Evolutionary conservation across 2,113 vertebrate species (phyloP).

Genomic region (Plestiodon gilberti): DNA sequence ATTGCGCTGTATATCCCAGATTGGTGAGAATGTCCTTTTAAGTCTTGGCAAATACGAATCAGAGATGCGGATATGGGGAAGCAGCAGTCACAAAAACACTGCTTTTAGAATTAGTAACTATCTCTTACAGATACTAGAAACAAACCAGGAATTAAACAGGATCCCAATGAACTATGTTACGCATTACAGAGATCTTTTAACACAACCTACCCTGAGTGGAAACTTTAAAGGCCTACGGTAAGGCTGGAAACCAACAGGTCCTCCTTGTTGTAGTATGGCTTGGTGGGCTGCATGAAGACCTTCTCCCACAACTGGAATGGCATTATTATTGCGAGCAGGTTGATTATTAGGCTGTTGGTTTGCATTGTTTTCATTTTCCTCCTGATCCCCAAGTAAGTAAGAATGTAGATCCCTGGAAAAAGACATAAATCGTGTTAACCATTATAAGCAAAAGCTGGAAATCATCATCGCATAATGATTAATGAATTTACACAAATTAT

Average conservation of each 20-base stretch:
- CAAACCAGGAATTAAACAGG: neutral
- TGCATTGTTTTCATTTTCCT: conserved; percentile 90
- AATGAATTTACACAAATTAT: neutral
- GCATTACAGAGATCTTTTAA: neutral
- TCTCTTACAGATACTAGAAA: neutral
- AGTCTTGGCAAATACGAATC: neutral
- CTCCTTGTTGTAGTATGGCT: conserved; percentile 97
- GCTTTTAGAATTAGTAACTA: neutral
- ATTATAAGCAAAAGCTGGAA: neutral
- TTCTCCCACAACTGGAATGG: conserved; percentile 91
- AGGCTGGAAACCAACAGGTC: conserved; percentile 97
- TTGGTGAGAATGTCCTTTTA: neutral
- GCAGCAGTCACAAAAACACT: neutral
- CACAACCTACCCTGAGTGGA: conserved; percentile 87
- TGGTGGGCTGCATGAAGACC: conserved; percentile 97
- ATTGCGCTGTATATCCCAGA: neutral
- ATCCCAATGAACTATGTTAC: neutral
- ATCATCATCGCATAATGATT: neutral
- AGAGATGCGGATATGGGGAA: neutral
- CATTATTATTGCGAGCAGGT: conserved; percentile 91
- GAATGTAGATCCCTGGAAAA: conserved; percentile 93
- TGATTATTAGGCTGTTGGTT: conserved; percentile 94
- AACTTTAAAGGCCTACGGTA: conserved; percentile 94
- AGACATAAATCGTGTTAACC: neutral
- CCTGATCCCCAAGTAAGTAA: conserved; percentile 96